Evolutionary conservation across 2,797 vertebrate species (phyloP).

Genomic region (Scolopax bukidnonensis): DNA sequence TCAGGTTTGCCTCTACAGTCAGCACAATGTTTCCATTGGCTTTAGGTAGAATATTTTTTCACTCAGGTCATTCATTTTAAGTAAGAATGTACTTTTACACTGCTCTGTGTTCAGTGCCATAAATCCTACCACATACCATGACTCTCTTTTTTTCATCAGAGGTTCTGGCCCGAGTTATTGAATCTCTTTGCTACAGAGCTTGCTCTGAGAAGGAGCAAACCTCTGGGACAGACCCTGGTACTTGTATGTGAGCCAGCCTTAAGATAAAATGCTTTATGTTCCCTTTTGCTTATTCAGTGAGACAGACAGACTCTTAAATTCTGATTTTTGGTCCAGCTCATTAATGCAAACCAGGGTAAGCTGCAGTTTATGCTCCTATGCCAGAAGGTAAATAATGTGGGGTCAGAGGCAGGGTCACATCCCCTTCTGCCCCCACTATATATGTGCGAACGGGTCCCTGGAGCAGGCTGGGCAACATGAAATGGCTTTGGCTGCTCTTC

Average conservation of each 20-base stretch:
- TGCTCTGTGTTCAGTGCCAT: neutral
- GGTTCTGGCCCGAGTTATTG: neutral
- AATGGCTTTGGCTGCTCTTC: neutral
- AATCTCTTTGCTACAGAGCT: neutral
- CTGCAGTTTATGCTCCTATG: neutral
- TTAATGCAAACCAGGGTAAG: neutral
- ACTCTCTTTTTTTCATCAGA: neutral
- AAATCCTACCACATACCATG: conserved; percentile 27
- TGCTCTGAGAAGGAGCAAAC: neutral
- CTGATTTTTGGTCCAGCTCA: neutral
- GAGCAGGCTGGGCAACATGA: neutral
- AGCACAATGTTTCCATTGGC: conserved; percentile 37
- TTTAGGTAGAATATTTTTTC: conserved; percentile 43
- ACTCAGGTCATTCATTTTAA: conserved; percentile 9
- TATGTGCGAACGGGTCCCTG: accelerated
- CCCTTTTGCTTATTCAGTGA: neutral
- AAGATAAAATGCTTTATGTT: neutral
- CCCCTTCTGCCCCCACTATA: neutral
- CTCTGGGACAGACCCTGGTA: neutral
- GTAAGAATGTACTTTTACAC: conserved; percentile 43
- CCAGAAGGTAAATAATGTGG: neutral
- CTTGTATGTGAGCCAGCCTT: neutral
- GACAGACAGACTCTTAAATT: neutral
- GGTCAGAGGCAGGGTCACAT: accelerated
- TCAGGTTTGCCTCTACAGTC: conserved; percentile 1